phyloP scores from a whole-genome alignment of 2,113 vertebrate genomes.

The Lycocorax pyrrhopterus region DNA sequence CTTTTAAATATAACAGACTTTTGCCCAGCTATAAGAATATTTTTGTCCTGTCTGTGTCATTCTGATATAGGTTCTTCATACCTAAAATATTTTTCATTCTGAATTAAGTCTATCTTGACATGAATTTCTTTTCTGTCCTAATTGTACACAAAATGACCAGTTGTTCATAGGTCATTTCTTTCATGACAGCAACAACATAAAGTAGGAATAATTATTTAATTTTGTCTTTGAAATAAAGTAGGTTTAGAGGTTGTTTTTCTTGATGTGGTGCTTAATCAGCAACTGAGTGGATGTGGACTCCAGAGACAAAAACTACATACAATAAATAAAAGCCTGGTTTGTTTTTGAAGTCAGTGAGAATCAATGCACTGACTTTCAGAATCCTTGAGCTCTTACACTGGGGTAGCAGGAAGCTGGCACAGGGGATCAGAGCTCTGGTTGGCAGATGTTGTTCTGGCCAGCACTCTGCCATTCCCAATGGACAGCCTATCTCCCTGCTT shows the following conservation, averaged over 20 bases:
- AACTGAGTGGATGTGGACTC: not conserved
- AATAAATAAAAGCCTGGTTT: not conserved
- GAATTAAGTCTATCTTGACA: not conserved
- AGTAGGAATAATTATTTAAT: not conserved
- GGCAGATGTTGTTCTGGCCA: not conserved
- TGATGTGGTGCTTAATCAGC: not conserved
- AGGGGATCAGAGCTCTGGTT: fast-evolving
- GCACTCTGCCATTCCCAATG: not conserved
- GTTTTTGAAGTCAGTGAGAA: not conserved
- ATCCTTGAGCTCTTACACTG: not conserved
- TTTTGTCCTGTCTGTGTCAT: not conserved
- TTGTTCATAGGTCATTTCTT: not conserved
- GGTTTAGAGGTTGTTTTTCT: not conserved
- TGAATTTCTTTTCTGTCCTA: not conserved
- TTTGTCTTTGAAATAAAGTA: not conserved
- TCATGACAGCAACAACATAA: not conserved
- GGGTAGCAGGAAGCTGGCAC: not conserved
- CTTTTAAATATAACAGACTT: not conserved
- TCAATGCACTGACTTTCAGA: not conserved
- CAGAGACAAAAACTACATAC: not conserved
- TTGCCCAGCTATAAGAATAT: not conserved
- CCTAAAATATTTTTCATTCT: not conserved
- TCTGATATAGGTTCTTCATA: not conserved
- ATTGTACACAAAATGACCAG: not conserved
- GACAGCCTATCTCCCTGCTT: not conserved